phyloP scores from a whole-genome alignment of 37 sponge, comb jelly and placozoan genomes.

The Halisarca cf. caerulea region DNA sequence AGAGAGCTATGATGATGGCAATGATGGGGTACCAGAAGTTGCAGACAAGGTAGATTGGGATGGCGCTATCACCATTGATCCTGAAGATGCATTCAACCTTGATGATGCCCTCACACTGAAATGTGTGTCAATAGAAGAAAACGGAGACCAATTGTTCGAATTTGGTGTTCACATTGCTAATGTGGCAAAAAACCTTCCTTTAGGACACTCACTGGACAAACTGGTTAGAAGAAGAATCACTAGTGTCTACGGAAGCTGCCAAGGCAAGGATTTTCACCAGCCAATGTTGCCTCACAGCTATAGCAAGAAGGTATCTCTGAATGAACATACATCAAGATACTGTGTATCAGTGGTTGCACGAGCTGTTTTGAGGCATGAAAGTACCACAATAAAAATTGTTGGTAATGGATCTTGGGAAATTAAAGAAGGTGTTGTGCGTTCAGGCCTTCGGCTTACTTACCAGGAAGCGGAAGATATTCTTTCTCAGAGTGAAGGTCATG shows the following conservation, averaged over 20 bases:
- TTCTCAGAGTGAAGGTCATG: not conserved
- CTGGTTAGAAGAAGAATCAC: constrained; percentile 10
- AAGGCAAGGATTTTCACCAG: not conserved
- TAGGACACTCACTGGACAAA: constrained; percentile 14
- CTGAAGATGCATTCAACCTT: constrained; percentile 29
- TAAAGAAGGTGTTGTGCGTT: constrained; percentile 32
- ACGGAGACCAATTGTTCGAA: not conserved
- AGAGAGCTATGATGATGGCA: not conserved
- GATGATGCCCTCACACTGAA: constrained; percentile 55
- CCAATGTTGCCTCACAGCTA: constrained; percentile 36
- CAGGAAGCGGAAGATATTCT: constrained; percentile 43
- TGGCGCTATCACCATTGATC: constrained; percentile 56
- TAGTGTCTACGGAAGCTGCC: constrained; percentile 38
- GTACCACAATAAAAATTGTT: not conserved
- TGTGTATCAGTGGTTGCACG: not conserved
- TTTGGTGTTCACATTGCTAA: constrained; percentile 60
- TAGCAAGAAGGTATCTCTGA: constrained; percentile 32
- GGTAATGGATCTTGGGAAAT: not conserved
- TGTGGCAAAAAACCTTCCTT: constrained; percentile 9
- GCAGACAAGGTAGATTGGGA: not conserved
- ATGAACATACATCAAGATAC: not conserved
- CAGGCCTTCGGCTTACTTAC: constrained; percentile 48
- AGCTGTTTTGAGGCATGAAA: not conserved
- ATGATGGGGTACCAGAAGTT: not conserved
- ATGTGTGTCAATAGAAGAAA: not conserved